Evolutionary conservation across 2,888 invertebrate species (phyloP), one percentile per base, ranked within the genome.

Genomic region (Drosophila dives): DNA sequence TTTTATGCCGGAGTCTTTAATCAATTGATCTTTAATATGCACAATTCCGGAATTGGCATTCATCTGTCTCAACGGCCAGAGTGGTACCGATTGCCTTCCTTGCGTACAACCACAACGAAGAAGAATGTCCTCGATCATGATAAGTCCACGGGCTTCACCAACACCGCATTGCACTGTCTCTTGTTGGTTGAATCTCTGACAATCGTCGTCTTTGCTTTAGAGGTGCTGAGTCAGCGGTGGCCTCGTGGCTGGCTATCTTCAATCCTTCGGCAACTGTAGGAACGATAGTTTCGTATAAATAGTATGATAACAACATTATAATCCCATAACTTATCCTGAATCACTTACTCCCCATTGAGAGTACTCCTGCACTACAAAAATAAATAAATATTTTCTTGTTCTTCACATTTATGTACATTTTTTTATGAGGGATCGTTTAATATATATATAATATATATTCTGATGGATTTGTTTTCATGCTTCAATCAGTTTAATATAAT

Each of bases 11-110:
- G 12, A 1, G 15, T 26, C 0, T 26, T 87, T 33, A 71, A 71
- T 29, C 8, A 8, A 2, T 15, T 71, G 45, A 64, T 88, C 1
- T 64, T 78, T 11, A 50, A 64, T 3, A 62, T 87, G 64, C 86
- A 84, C 23, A 79, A 65, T 54, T 80, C 79, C n/a, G 86, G 88
- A 11, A 42, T 87, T 11, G 48, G 53, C 4, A 56, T 61, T n/a
- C 71, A 84, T 0, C 17, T 78, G 0, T 17, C 42, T 11, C 59
- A 68, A 32, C 34, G 40, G 1, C 32, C 67, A 7, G 55, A 45
- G 20, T 69, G 63, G 58, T 23, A 15, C 17, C 58, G 17, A 2
- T 15, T 72, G 2, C 54, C 32, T 11, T 32, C 40, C 0, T 20
- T 12, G 3, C 49, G 15, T 0, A 23, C 1, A 29, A 17, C 4